Percentiles rank a stretch among this genome's conserved stretches.
These are phyloP conservation scores for Acyrthosiphon pisum DNA, from an alignment of 1,140 invertebrate genomes.

Conservation along the genomic window DNA sequence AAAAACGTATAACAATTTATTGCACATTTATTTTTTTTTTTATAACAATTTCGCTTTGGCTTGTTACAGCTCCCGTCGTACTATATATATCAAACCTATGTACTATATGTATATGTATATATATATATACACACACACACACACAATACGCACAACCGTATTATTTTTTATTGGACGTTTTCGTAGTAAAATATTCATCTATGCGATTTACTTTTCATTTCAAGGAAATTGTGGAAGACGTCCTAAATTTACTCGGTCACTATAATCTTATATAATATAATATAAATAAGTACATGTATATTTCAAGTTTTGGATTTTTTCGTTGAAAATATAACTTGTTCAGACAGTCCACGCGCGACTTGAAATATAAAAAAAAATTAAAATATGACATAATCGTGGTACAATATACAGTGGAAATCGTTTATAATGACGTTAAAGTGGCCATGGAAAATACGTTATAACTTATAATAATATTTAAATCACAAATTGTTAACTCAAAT, in stretches of 20 bases:
- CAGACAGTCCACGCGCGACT: background rate
- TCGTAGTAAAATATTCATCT: conserved; percentile 18
- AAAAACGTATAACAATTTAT: conserved; percentile 12
- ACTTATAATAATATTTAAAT: background rate
- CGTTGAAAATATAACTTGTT: background rate
- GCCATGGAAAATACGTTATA: background rate
- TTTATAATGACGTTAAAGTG: background rate
- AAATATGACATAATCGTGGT: background rate
- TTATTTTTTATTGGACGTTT: conserved; percentile 22
- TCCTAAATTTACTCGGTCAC: background rate
- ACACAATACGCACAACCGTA: background rate
- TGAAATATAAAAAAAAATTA: background rate
- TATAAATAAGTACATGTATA: background rate
- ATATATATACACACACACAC: too few relatives aligned
- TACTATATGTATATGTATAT: background rate
- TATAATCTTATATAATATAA: background rate
- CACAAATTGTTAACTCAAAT: background rate
- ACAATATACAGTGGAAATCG: background rate
- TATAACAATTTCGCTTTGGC: background rate
- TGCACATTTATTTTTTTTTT: background rate
- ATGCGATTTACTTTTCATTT: background rate
- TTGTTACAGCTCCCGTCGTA: background rate
- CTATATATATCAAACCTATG: background rate
- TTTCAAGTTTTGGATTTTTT: background rate
- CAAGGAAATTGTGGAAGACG: background rate